Evolutionary conservation across 2,888 invertebrate genomes (phyloP).

Genomic region (Bhutanitis thaidina): DNA sequence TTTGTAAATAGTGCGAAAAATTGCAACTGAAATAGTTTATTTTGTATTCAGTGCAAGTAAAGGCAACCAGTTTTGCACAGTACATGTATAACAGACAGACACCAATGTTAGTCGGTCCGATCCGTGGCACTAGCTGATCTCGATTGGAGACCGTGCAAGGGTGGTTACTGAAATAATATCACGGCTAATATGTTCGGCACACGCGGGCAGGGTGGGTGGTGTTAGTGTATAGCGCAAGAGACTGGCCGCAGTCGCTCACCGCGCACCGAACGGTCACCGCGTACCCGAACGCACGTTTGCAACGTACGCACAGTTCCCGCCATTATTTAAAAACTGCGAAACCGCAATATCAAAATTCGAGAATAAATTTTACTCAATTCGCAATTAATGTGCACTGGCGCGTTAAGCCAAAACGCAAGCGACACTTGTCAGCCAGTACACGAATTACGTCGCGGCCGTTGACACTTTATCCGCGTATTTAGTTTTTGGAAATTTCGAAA

Average conservation of each 20-base stretch:
- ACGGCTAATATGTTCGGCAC: constrained; percentile 63
- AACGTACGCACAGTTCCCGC: constrained; percentile 72
- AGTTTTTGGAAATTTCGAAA: constrained; percentile 38
- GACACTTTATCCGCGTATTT: constrained; percentile 57
- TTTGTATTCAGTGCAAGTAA: constrained; percentile 23
- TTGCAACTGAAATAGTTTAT: constrained; percentile 41
- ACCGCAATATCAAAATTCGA: constrained; percentile 38
- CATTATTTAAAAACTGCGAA: constrained; percentile 60
- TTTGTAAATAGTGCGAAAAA: constrained; percentile 50
- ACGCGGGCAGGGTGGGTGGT: constrained; percentile 62
- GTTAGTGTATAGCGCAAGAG: constrained; percentile 50
- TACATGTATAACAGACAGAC: background rate
- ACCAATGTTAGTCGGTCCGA: constrained; percentile 37
- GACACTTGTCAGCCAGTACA: constrained; percentile 59
- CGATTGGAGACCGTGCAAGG: constrained; percentile 36
- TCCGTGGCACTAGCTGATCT: constrained; percentile 23
- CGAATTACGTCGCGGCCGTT: constrained; percentile 68
- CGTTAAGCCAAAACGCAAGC: constrained; percentile 58
- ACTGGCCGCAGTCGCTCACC: constrained; percentile 67
- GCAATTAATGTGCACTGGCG: constrained; percentile 62
- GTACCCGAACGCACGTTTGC: constrained; percentile 60
- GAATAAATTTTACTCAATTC: constrained; percentile 47
- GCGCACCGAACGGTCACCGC: constrained; percentile 69
- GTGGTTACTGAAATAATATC: constrained; percentile 49
- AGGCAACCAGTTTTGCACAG: constrained; percentile 9